phyloP scores from a whole-genome alignment of 2,113 vertebrate species.

The Chionis minor region DNA sequence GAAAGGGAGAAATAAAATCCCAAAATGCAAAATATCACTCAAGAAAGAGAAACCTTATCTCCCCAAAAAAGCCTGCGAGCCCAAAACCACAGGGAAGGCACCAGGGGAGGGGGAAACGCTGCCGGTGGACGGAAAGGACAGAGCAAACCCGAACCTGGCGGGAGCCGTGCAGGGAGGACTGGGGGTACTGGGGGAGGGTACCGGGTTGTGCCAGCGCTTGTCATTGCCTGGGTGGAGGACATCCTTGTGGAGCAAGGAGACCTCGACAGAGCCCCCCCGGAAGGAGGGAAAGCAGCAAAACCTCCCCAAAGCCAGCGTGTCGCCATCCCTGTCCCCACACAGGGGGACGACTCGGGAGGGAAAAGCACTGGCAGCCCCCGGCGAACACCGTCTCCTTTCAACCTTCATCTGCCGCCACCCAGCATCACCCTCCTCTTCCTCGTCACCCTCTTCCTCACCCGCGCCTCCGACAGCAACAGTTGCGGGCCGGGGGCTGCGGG shows the following conservation, averaged over 20 bases:
- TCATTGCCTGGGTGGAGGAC: neutral
- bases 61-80: accelerated
- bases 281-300: neutral
- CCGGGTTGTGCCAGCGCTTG: neutral
- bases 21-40: neutral
- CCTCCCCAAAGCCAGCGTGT: neutral
- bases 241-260: neutral
- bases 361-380: neutral
- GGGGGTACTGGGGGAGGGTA: neutral
- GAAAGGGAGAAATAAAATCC: neutral
- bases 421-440: neutral
- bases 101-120: neutral
- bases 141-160: neutral
- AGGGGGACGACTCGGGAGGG: neutral
- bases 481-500: constrained; percentile 17
- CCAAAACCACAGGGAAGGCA: neutral
- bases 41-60: neutral
- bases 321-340: neutral
- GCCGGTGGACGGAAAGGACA: neutral
- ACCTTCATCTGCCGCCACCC: neutral
- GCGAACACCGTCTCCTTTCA: constrained; percentile 20
- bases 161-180: neutral
- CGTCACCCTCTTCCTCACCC: neutral
- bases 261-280: neutral
- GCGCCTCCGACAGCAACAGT: constrained; percentile 44